Evolutionary conservation across 2,888 invertebrate species (phyloP), one percentile per base, ranked within the genome.

Genomic region (Philopedon plagiatum): DNA sequence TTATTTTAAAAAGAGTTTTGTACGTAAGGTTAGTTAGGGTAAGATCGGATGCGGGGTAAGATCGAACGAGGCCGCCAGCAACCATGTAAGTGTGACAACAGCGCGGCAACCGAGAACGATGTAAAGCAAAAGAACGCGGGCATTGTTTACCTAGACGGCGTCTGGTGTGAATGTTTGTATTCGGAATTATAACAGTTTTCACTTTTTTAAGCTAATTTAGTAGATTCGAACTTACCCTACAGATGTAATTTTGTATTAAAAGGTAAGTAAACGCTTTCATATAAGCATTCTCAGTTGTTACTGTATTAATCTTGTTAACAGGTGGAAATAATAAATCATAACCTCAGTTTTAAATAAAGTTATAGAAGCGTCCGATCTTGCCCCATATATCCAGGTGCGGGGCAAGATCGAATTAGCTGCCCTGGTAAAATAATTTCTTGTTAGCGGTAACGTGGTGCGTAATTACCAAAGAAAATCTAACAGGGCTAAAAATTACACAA

Each of bases 221-320:
- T 58, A 34, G 8, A 58, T 58, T 39, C 58, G 58, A 37, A 58
- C 58, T 58, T 58, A 34, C 58, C 58, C 58, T 34, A 58, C 9
- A 21, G 8, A 15, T 58, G 7, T 9, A 58, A 58, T 15, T 9
- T 58, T 39, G 37, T 23, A 7, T 58, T 11, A 39, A 37, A 18
- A 58, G 58, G 34, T 58, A 58, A 58, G 58, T 8, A 9, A 39
- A 9, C 37, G 37, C 5, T 7, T 44, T 37, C 37, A 39, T 54
- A 19, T 37, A 29, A 34, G 32, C 15, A 44, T 5, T 58, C 7
- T 37, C n/a, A 44, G 58, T 37, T 58, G n/a, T 58, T 44, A 58
- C 41, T 58, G 58, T 5, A 7, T 23, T 37, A 9, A 9, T 23
- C 15, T 37, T 58, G 37, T 44, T 13, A 58, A 26, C 32, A n/a